Percentiles rank a stretch among this genome's conserved stretches.
These are phyloP conservation scores for Diogma glabrata DNA, from an alignment of 2,888 invertebrate species.

Conservation along the genomic window DNA sequence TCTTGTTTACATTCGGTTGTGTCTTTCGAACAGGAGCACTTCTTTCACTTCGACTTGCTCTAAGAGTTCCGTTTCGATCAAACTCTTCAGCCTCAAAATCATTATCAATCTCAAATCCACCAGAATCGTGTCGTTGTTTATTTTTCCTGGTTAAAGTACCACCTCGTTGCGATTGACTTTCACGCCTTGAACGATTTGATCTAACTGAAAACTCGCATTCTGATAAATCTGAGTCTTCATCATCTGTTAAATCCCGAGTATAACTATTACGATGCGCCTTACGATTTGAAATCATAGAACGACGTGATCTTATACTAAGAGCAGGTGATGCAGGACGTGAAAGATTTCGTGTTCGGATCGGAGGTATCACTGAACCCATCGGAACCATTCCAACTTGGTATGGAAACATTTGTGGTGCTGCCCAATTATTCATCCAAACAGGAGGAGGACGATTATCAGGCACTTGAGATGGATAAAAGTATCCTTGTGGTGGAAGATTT, in stretches of 20 bases:
- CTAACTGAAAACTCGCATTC: conserved; percentile 16
- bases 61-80: too few species aligned
- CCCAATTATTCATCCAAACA: conserved; percentile 18
- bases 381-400: conserved; percentile 35
- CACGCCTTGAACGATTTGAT: conserved; percentile 22
- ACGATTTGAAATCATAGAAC: conserved; percentile 49
- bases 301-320: conserved; percentile 54
- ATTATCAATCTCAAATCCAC: conserved; percentile 11
- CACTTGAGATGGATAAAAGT: conserved; percentile 25
- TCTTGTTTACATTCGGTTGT: too few species aligned
- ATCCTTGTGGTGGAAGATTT: conserved; percentile 38
- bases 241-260: conserved; percentile 39
- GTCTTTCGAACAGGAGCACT: background rate
- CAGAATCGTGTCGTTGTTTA: conserved; percentile 22
- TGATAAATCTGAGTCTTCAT: conserved; percentile 45
- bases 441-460: conserved; percentile 34
- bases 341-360: conserved; percentile 46
- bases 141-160: conserved; percentile 17
- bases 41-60: background rate
- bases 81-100: conserved; percentile 5
- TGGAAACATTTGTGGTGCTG: conserved; percentile 29
- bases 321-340: conserved; percentile 58
- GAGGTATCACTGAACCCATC: conserved; percentile 26
- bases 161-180: background rate
- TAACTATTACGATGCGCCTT: conserved; percentile 37